These are phyloP conservation scores for Ectobius pallidus DNA, from an alignment of 2,888 invertebrate genomes.

Conservation along the genomic window DNA sequence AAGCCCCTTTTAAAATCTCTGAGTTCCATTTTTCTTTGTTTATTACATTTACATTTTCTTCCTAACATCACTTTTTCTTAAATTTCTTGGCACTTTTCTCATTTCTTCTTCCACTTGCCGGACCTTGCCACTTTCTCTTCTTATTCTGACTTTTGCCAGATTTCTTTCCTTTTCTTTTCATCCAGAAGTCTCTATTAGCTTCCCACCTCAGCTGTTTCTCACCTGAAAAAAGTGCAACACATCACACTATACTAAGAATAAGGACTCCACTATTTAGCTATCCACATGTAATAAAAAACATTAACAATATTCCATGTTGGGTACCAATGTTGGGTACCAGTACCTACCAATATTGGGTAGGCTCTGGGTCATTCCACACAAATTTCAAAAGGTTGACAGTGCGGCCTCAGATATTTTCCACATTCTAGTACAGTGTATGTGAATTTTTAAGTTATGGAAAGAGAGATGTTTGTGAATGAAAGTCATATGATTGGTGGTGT, in stretches of 20 bases:
- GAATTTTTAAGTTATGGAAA: no score
- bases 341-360: not conserved
- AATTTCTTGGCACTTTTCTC: no score
- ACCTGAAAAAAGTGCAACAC: slow-evolving; percentile 51
- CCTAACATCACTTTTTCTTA: no score
- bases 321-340: not conserved
- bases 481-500: no score
- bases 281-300: no score
- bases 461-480: no score
- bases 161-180: slow-evolving; percentile 51
- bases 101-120: no score
- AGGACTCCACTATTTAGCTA: no score
- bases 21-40: no score
- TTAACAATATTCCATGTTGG: no score
- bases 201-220: slow-evolving; percentile 84
- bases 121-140: slow-evolving; percentile 30
- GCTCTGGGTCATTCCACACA: not conserved
- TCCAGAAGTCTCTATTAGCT: slow-evolving; percentile 69
- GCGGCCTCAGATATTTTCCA: not conserved
- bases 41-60: no score
- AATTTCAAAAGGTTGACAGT: not conserved
- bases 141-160: slow-evolving; percentile 31
- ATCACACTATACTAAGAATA: not conserved
- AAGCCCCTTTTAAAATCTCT: no score
- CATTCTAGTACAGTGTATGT: not conserved